Percentiles rank a stretch among this genome's conserved stretches.
Evolutionary conservation across 2,113 vertebrate genomes (phyloP).

Genomic region (Naja naja): DNA sequence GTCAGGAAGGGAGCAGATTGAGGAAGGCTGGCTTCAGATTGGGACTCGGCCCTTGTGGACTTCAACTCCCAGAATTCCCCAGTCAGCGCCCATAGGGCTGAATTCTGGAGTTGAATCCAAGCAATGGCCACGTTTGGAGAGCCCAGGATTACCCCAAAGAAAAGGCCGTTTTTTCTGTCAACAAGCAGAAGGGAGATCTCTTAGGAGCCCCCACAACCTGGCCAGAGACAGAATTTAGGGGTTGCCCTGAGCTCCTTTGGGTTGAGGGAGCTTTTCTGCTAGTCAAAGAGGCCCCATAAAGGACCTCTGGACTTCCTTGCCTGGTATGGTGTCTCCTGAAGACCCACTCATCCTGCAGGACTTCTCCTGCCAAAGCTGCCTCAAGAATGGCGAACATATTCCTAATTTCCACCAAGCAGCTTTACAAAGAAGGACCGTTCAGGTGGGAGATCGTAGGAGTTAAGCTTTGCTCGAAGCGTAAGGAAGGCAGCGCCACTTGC

Average conservation of each 20-base stretch:
- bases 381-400: too few relatives aligned
- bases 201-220: too few relatives aligned
- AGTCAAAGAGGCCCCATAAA: not conserved
- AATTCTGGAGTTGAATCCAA: not conserved
- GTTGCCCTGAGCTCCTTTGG: not conserved
- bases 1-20: not conserved
- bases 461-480: not conserved
- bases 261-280: not conserved
- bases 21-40: not conserved
- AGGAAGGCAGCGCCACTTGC: not conserved
- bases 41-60: not conserved
- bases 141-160: too few relatives aligned
- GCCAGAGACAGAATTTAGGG: not conserved
- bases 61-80: not conserved
- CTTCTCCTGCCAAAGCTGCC: not conserved
- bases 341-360: not conserved
- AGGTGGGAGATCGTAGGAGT: not conserved
- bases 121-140: not conserved
- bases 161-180: accelerated
- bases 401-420: not conserved
- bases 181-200: too few relatives aligned
- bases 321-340: too few relatives aligned
- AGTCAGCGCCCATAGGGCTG: too few relatives aligned
- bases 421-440: not conserved
- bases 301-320: not conserved